Evolutionary conservation across 2,113 vertebrate genomes (phyloP).

Genomic region (Suricata suricatta): DNA sequence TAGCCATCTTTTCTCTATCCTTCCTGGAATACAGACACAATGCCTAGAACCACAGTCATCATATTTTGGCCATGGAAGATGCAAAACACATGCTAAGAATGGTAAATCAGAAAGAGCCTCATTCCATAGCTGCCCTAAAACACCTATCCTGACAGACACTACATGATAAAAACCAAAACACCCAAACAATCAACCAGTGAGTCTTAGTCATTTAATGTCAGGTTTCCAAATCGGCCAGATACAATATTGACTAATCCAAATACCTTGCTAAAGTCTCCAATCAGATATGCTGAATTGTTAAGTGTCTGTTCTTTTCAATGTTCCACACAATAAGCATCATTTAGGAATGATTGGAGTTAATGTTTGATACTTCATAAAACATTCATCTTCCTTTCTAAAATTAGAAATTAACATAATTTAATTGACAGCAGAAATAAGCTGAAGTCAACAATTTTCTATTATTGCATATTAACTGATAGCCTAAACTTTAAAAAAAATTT

Average conservation of each 20-base stretch:
- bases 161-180: background rate
- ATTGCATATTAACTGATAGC: slow-evolving; percentile 73
- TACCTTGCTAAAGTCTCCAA: background rate
- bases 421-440: slow-evolving; percentile 73
- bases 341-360: slow-evolving; percentile 82
- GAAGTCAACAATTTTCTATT: slow-evolving; percentile 80
- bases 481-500: slow-evolving; percentile 10
- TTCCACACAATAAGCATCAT: slow-evolving; percentile 70
- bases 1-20: background rate
- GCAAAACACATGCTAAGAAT: background rate
- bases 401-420: slow-evolving; percentile 83
- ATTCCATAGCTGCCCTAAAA: background rate
- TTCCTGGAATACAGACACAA: slow-evolving; percentile 2
- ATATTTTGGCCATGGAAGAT: background rate
- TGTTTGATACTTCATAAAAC: slow-evolving; percentile 75
- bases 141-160: background rate
- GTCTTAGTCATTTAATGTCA: background rate
- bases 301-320: slow-evolving; percentile 73
- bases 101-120: background rate
- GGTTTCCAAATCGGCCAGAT: background rate
- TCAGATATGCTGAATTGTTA: slow-evolving; percentile 56
- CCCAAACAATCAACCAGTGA: background rate
- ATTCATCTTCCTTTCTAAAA: slow-evolving; percentile 84
- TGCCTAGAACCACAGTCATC: background rate
- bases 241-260: background rate